Base-by-base conservation (phyloP, 1,140 invertebrate species). In the Meloidogyne exigua region DNA sequence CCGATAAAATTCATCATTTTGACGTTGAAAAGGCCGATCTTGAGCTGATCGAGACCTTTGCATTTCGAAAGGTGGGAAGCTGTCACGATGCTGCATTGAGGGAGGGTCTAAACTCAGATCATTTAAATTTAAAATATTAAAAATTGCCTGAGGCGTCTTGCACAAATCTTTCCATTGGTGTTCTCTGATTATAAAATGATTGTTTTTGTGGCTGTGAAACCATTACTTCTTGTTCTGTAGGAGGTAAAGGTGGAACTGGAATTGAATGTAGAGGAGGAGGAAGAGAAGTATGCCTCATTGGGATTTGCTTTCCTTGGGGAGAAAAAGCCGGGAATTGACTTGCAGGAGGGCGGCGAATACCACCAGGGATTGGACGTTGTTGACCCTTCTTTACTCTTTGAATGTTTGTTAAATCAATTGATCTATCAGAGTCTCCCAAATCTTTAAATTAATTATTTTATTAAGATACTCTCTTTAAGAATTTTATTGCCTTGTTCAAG, bases 401-500 rank as follows among this genome's bases (percentile, higher is more conserved):
- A 7, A 4, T 9, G 7, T 57, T 18, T 0, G 15, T 5, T 57
- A 57, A 57, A n/a, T 57, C 21, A 65, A 2, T 23, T 65, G n/a
- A 12, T 73, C n/a, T 39, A 36, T 73, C 72, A 23, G 57, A 36
- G 18, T 73, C 25, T 0, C 15, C 72, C 12, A 65, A 62, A 66
- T 73, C 49, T 73, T 21, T 10, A 13, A 21, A 72, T n/a, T n/a
- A 28, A 18, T n/a, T 67, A 12, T 64, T 15, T 65, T 26, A 36
- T 10, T 12, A 12, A 10, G 23, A n/a, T 32, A 3, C 28, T 7
- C 11, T 15, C 2, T 57, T 26, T 9, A 21, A 13, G 26, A 3
- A 10, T n/a, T 28, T 26, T 32, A 13, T 3, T 42, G 76, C 74
- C 75, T 72, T 66, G 73, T 63, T 78, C 80, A 7, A 62, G 64